These are phyloP conservation scores for Tetrao urogallus DNA, from an alignment of 2,113 vertebrate genomes.

Conservation along the genomic window DNA sequence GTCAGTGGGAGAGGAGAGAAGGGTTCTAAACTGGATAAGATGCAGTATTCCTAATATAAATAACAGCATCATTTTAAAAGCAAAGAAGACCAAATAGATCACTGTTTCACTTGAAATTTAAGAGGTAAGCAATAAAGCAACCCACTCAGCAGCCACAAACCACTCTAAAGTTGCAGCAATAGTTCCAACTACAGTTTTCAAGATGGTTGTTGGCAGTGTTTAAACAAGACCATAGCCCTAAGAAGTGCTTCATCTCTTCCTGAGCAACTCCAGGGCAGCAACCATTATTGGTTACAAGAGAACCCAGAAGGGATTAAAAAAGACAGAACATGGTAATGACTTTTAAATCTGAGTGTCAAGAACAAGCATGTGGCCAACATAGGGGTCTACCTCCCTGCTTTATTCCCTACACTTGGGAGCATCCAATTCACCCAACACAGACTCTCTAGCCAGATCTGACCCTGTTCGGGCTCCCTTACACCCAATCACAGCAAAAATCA, in stretches of 20 bases:
- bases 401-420: neutral
- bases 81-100: neutral
- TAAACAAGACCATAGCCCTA: neutral
- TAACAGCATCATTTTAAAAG: neutral
- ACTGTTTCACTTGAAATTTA: neutral
- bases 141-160: neutral
- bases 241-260: neutral
- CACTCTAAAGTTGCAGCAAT: neutral
- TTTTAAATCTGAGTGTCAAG: neutral
- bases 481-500: neutral
- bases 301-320: neutral
- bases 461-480: neutral
- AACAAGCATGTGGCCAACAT: accelerated
- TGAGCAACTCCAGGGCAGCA: neutral
- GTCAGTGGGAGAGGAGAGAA: neutral
- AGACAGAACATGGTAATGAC: neutral
- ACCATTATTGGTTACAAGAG: neutral
- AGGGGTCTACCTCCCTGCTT: neutral
- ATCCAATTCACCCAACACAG: neutral
- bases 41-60: neutral
- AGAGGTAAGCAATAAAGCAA: neutral
- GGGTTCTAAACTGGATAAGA: neutral
- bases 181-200: neutral
- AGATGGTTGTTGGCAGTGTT: no score
- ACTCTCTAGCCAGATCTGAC: neutral